phyloP scores from a whole-genome alignment of 1,140 invertebrate species.

The Schmidtea mediterranea region DNA sequence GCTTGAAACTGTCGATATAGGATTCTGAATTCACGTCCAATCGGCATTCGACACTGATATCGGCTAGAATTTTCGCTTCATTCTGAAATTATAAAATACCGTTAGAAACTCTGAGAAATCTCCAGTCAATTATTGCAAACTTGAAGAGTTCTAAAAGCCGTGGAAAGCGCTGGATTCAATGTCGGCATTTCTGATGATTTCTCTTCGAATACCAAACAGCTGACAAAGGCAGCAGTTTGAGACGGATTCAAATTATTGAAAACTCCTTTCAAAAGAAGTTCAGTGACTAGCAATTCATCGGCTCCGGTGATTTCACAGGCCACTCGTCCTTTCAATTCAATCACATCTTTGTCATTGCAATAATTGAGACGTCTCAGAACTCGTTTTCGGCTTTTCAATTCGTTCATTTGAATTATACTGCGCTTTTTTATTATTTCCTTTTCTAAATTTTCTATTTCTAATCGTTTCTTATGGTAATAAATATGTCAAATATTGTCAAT shows the following conservation, averaged over 20 bases:
- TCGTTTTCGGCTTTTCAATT: conserved; percentile 73
- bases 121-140: conserved; percentile 49
- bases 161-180: conserved; percentile 55
- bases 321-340: conserved; percentile 84
- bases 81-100: conserved; percentile 41
- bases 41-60: conserved; percentile 63
- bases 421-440: conserved; percentile 55
- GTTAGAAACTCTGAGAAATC: conserved; percentile 56
- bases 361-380: conserved; percentile 68
- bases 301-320: conserved; percentile 75
- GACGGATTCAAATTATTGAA: conserved; percentile 44
- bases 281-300: conserved; percentile 84
- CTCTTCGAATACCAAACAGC: conserved; percentile 30
- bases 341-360: conserved; percentile 69
- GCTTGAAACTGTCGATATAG: conserved; percentile 74
- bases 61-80: too few species aligned
- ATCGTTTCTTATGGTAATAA: too few species aligned
- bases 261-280: conserved; percentile 86
- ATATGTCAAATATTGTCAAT: too few species aligned
- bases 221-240: background rate
- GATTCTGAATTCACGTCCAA: conserved; percentile 48
- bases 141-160: conserved; percentile 55
- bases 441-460: conserved; percentile 15
- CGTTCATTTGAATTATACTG: conserved; percentile 78
- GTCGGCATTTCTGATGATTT: conserved; percentile 51